A percentile compares a stretch with the other conserved stretches of the same genome.
These are phyloP conservation scores for Steinernema hermaphroditum DNA, from an alignment of 2,888 invertebrate genomes.

Conservation along the genomic window DNA sequence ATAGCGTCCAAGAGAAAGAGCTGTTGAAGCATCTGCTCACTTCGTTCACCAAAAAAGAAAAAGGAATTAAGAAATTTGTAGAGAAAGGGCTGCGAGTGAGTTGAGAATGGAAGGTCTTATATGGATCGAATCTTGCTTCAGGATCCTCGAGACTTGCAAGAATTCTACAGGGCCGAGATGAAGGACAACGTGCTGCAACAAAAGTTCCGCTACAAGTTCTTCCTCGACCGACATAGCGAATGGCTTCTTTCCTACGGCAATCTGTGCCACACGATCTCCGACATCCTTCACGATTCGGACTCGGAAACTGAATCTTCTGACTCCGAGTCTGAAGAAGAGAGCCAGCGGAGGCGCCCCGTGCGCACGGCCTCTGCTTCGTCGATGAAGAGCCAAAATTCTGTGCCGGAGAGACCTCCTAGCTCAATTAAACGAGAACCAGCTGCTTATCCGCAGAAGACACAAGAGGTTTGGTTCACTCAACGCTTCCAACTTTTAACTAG, in stretches of 20 bases:
- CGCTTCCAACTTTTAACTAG: no score
- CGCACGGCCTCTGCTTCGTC: conserved; percentile 10
- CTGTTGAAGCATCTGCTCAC: conserved; percentile 23
- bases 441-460: not conserved
- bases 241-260: conserved; percentile 13
- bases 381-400: not conserved
- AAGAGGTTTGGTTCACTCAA: conserved; percentile 5
- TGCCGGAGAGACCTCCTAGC: not conserved
- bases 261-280: not conserved
- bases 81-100: conserved; percentile 6
- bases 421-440: not conserved
- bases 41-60: conserved; percentile 20
- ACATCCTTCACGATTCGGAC: not conserved
- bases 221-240: conserved; percentile 10
- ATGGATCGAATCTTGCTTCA: not conserved
- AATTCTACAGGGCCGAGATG: conserved; percentile 20
- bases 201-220: conserved; percentile 23
- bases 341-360: not conserved
- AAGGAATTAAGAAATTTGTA: conserved; percentile 26
- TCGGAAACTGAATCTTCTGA: not conserved
- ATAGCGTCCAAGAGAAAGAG: conserved; percentile 16
- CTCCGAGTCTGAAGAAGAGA: not conserved
- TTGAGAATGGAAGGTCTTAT: not conserved
- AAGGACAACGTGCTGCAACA: conserved; percentile 28
- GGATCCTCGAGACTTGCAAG: conserved; percentile 17